Percentiles rank a stretch among this genome's conserved stretches.
Conservation (phyloP, 2,797 vertebrate genomes). For the Tarsius wallacei region DNA sequence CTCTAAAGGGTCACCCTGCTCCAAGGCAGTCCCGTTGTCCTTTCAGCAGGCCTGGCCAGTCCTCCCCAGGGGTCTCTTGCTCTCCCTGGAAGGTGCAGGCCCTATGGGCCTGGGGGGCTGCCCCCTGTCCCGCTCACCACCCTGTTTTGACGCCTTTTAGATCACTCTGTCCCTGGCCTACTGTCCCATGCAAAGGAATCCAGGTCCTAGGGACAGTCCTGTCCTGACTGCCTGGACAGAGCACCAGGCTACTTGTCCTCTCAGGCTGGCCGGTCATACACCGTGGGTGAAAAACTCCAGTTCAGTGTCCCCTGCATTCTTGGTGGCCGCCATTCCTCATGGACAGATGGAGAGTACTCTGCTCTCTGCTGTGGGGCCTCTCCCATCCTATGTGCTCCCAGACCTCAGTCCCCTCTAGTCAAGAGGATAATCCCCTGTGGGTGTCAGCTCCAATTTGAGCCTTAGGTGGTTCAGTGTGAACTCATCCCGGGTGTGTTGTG, state of each 20-base stretch:
- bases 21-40: background rate
- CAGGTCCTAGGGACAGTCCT: background rate
- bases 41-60: background rate
- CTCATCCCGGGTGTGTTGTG: background rate
- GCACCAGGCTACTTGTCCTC: background rate
- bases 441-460: background rate
- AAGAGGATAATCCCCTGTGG: background rate
- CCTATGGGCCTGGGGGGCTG: background rate
- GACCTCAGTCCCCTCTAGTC: background rate
- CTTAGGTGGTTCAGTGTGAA: fast-evolving
- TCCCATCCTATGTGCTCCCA: background rate
- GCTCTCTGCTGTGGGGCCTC: background rate
- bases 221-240: background rate
- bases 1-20: background rate
- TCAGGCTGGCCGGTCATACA: fast-evolving
- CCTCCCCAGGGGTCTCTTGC: background rate
- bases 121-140: background rate
- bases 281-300: background rate
- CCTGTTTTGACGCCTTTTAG: background rate
- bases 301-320: background rate
- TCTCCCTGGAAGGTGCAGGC: background rate
- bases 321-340: background rate
- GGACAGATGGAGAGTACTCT: background rate
- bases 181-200: no score
- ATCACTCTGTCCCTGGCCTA: background rate